These are phyloP conservation scores for Gallinago undulata DNA, from an alignment of 2,113 vertebrate species.

Conservation along the genomic window DNA sequence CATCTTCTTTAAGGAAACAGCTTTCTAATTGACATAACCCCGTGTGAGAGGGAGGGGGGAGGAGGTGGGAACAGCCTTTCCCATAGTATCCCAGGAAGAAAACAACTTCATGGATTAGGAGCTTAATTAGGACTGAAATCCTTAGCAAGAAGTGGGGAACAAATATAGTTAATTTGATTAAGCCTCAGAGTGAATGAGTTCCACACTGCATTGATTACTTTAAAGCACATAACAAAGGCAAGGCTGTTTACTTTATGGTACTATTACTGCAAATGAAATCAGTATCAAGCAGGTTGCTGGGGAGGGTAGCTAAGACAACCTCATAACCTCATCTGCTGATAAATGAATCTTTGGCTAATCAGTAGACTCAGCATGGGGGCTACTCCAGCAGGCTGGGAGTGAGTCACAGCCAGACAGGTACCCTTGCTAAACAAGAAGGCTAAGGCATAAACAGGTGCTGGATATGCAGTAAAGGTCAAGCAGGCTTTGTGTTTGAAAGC, in stretches of 20 bases:
- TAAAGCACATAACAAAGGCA: conserved; percentile 63
- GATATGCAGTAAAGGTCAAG: background rate
- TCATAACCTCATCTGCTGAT: conserved; percentile 56
- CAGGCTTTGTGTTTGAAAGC: background rate
- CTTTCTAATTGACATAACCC: conserved; percentile 47
- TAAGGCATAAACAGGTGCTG: background rate
- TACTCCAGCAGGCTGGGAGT: background rate
- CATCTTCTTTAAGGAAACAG: conserved; percentile 41
- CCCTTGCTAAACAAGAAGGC: background rate
- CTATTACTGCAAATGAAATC: conserved; percentile 60
- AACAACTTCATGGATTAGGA: conserved; percentile 55
- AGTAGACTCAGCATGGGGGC: conserved; percentile 44
- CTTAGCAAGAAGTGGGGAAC: conserved; percentile 59
- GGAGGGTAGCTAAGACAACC: conserved; percentile 51
- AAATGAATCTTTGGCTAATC: conserved; percentile 62
- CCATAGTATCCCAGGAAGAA: conserved; percentile 42
- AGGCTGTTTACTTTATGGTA: conserved; percentile 58
- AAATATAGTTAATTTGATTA: conserved; percentile 72
- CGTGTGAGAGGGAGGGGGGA: background rate
- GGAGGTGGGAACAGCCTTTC: conserved; percentile 38
- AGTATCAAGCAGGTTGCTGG: conserved; percentile 52
- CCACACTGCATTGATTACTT: conserved; percentile 62
- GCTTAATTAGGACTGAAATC: conserved; percentile 68
- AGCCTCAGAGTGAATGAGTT: conserved; percentile 53
- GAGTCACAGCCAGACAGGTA: conserved; percentile 32